These are phyloP conservation scores for Agapostemon virescens DNA, from an alignment of 2,888 invertebrate genomes.

Conservation along the genomic window DNA sequence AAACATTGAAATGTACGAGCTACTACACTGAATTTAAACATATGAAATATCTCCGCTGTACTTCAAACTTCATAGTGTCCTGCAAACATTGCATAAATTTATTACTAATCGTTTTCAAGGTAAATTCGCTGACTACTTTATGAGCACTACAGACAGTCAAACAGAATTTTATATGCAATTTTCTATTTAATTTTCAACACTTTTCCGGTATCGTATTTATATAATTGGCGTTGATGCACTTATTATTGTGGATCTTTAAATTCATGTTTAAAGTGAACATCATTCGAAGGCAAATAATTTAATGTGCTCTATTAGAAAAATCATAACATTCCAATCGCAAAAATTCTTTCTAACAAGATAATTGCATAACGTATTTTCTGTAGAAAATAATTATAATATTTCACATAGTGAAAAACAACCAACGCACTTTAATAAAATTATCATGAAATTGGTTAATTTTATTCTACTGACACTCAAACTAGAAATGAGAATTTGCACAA, in stretches of 20 bases:
- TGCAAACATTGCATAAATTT: not conserved
- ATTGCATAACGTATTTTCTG: too few relatives aligned
- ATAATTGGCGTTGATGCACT: not conserved
- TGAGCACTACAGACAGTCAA: not conserved
- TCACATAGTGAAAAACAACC: too few relatives aligned
- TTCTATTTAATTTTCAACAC: not conserved
- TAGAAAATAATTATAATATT: not conserved
- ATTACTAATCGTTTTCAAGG: too few relatives aligned
- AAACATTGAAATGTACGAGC: not conserved
- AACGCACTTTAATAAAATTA: not conserved
- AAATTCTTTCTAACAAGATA: too few relatives aligned
- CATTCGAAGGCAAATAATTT: not conserved
- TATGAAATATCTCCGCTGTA: too few relatives aligned
- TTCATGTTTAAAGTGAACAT: not conserved
- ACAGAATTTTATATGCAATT: not conserved
- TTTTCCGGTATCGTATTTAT: not conserved
- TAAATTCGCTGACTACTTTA: too few relatives aligned
- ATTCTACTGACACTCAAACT: too few relatives aligned
- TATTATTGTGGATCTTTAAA: not conserved
- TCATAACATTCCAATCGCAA: too few relatives aligned
- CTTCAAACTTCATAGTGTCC: not conserved
- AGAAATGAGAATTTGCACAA: too few relatives aligned
- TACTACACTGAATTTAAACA: not conserved
- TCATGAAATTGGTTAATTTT: too few relatives aligned
- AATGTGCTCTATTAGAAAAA: not conserved